Evolutionary conservation across 1,140 invertebrate species (phyloP), one percentile per base, ranked within the genome.

Genomic region (Caenorhabditis latens): DNA sequence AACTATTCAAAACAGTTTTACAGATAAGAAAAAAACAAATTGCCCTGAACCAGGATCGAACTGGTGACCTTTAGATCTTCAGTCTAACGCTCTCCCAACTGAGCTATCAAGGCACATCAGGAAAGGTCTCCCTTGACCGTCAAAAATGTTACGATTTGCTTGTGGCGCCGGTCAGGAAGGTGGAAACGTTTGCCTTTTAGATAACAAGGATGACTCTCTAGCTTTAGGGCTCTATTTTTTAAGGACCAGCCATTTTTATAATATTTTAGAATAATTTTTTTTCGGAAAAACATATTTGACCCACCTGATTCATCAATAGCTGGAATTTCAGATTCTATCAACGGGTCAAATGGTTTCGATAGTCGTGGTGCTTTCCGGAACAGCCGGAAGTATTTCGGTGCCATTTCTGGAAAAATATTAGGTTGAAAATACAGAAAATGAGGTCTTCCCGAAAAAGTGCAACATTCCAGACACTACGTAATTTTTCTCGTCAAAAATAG

Each of bases 21-120:
- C 32, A 32, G 2, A 32, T 1, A 58, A 58, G 8, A 1, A 0
- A 21, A 58, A 16, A 21, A 58, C 3, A 58, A 65, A 40, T 40
- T 65, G 61, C 32, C 32, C 61, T n/a, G 61, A 65, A 65, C 61
- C 87, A 89, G 89, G 89, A 90, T 90, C 86, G 89, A 90, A 90
- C 89, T 88, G 84, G 89, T 57, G 89, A 90, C 89, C 82, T 90
- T 90, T 90, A 90, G 89, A 90, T 90, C 90, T 90, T 91, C 90
- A 91, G 90, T 91, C 90, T 90, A 90, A 91, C 90, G 90, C 90
- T 91, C 88, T 91, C 90, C 90, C 90, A 89, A 91, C 90, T 91
- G 90, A 91, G 90, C 90, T 90, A 91, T 91, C 87, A 32, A 83
- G 79, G 79, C 79, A n/a, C 43, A 5, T 0, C 50, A 61, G 9